A percentile compares a stretch with the other conserved stretches of the same genome.
phyloP scores from a whole-genome alignment of 1,140 invertebrate genomes.

The Platorchestia sp. region DNA sequence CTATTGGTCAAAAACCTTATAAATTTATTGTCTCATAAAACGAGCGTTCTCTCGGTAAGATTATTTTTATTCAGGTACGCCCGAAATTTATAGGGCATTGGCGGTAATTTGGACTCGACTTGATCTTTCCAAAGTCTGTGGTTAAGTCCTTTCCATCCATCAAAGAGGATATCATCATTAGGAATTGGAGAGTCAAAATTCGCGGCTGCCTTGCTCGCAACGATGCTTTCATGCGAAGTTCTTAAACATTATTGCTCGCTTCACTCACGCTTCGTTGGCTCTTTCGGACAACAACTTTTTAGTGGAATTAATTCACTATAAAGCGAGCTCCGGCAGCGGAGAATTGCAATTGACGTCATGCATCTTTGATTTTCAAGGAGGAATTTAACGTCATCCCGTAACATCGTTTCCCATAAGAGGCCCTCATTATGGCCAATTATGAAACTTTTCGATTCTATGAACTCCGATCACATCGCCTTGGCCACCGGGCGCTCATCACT shows the following conservation, averaged over 20 bases:
- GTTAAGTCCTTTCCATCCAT: slow-evolving; percentile 54
- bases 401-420: slow-evolving; percentile 14
- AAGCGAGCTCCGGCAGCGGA: slow-evolving; percentile 5
- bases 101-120: slow-evolving; percentile 45
- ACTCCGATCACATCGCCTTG: background rate
- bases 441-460: background rate
- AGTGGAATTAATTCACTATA: background rate
- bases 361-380: slow-evolving; percentile 26
- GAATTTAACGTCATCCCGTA: background rate
- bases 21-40: slow-evolving; percentile 43
- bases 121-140: slow-evolving; percentile 43
- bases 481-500: background rate
- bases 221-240: slow-evolving; percentile 2
- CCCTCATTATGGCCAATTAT: slow-evolving; percentile 21
- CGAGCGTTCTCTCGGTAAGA: slow-evolving; percentile 26
- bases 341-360: slow-evolving; percentile 31
- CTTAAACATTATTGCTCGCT: slow-evolving; percentile 31
- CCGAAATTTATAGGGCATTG: slow-evolving; percentile 37
- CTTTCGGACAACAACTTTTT: slow-evolving; percentile 26
- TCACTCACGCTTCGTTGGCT: slow-evolving; percentile 38
- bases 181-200: slow-evolving; percentile 21
- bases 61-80: slow-evolving; percentile 45
- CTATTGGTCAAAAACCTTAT: background rate
- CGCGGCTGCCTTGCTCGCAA: background rate
- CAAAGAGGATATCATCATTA: slow-evolving; percentile 55